phyloP scores from a whole-genome alignment of 2,113 vertebrate genomes.

The Notiomystis cincta region DNA sequence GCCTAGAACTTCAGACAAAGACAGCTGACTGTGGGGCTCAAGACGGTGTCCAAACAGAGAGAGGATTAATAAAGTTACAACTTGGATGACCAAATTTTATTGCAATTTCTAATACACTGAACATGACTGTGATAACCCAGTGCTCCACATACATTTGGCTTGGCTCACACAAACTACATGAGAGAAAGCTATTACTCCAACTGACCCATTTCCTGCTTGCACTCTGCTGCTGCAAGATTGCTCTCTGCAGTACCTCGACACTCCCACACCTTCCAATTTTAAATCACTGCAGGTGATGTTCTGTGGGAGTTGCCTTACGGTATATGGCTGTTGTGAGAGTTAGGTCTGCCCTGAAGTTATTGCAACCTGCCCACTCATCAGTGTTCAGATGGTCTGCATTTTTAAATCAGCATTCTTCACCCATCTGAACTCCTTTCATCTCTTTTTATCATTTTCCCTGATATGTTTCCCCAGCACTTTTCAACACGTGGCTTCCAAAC shows the following conservation, averaged over 20 bases:
- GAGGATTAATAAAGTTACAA: background rate
- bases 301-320: background rate
- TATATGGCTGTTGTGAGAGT: background rate
- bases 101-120: background rate
- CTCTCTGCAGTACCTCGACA: background rate
- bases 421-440: background rate
- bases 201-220: constrained; percentile 16
- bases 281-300: background rate
- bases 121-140: background rate
- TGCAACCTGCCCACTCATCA: background rate
- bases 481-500: constrained; percentile 55
- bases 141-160: background rate
- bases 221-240: background rate
- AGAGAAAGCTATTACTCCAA: constrained; percentile 2
- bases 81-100: background rate
- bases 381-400: constrained; percentile 18
- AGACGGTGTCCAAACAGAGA: background rate
- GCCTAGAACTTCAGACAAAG: background rate
- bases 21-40: background rate
- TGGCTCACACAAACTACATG: background rate
- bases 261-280: background rate
- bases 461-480: constrained; percentile 28
- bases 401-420: constrained; percentile 1
- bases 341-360: background rate
- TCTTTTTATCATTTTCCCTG: background rate